Conservation (phyloP, 23 tunicate species). For the Halocynthia roretzi region DNA sequence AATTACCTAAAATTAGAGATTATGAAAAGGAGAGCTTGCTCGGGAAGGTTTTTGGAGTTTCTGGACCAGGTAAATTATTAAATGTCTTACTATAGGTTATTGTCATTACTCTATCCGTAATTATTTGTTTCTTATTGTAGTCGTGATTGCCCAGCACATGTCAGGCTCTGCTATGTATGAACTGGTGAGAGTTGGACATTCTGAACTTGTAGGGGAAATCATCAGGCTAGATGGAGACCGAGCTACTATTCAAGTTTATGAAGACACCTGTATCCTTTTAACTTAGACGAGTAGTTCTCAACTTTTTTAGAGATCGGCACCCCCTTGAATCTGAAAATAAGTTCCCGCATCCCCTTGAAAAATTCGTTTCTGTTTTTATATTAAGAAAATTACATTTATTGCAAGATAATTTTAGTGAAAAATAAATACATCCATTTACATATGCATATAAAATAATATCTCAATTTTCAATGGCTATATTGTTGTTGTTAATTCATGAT, state of each 20-base stretch:
- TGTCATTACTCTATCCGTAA: background rate
- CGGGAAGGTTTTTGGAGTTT: slow-evolving; percentile 95
- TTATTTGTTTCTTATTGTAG: slow-evolving; percentile 20
- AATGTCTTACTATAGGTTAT: background rate
- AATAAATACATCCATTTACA: too few species aligned
- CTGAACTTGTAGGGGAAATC: slow-evolving; percentile 98
- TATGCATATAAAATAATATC: too few species aligned
- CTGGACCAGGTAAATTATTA: slow-evolving; percentile 84
- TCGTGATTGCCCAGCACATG: slow-evolving; percentile 93
- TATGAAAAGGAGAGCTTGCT: slow-evolving; percentile 90
- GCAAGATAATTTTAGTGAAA: too few species aligned
- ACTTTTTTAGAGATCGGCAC: background rate
- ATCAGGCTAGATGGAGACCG: slow-evolving; percentile 94
- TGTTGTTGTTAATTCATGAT: too few species aligned
- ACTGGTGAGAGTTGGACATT: slow-evolving; percentile 94
- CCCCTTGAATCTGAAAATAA: too few species aligned
- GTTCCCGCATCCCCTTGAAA: too few species aligned
- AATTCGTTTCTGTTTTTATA: too few species aligned
- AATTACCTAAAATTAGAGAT: slow-evolving; percentile 85
- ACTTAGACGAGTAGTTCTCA: background rate
- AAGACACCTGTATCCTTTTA: slow-evolving; percentile 70
- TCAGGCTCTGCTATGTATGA: slow-evolving; percentile 99
- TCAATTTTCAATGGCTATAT: too few species aligned
- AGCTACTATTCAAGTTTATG: slow-evolving; percentile 99
- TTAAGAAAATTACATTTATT: too few species aligned